Percentiles rank a stretch among this genome's conserved stretches.
Evolutionary conservation across 2,888 invertebrate genomes (phyloP).

Genomic region (Entomobrya proxima): DNA sequence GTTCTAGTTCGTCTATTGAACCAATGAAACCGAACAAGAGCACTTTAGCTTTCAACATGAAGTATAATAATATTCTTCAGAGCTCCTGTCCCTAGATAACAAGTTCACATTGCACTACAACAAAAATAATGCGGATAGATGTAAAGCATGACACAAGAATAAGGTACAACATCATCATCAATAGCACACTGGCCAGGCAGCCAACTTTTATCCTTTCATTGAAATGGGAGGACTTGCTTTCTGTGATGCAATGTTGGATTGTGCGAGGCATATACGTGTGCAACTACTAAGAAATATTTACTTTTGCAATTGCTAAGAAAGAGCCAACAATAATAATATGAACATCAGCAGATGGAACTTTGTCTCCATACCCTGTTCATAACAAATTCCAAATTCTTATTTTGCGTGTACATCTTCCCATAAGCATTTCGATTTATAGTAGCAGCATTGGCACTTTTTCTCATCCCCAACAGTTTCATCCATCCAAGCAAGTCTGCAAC

Average conservation of each 20-base stretch:
- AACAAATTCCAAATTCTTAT: neutral
- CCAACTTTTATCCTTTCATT: neutral
- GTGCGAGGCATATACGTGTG: neutral
- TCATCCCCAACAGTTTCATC: constrained; percentile 18
- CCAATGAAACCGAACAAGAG: neutral
- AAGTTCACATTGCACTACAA: neutral
- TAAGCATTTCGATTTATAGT: neutral
- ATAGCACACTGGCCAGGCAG: neutral
- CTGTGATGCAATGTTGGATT: neutral
- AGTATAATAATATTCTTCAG: too few species aligned
- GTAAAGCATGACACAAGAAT: neutral
- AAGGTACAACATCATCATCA: neutral
- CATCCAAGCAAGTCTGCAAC: neutral
- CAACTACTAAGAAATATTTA: neutral
- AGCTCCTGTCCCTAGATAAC: neutral
- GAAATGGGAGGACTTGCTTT: neutral
- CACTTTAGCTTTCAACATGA: neutral
- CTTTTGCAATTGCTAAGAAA: neutral
- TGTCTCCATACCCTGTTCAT: neutral
- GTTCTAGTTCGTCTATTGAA: too few species aligned
- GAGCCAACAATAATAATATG: constrained; percentile 5
- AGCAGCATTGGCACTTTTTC: constrained; percentile 3
- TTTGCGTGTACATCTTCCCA: neutral
- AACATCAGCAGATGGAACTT: constrained; percentile 23
- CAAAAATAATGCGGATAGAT: neutral